Percentiles rank a stretch among this genome's conserved stretches.
These are phyloP conservation scores for Campylomormyrus tamandua DNA, from an alignment of 2,113 vertebrate species.

Conservation along the genomic window DNA sequence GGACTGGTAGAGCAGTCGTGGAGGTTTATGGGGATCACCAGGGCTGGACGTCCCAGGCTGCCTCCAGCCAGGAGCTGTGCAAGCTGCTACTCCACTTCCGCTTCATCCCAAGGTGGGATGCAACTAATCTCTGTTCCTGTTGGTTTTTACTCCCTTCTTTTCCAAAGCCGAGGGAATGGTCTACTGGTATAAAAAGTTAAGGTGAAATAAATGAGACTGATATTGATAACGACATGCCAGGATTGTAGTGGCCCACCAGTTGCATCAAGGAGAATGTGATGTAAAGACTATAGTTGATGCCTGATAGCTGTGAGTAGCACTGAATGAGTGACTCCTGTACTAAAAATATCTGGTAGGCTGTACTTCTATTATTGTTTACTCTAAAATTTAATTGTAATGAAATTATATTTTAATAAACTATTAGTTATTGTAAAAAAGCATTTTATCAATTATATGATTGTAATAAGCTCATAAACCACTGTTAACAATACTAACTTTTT, in stretches of 20 bases:
- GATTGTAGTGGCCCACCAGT: neutral
- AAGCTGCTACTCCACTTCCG: slow-evolving; percentile 70
- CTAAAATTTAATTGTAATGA: neutral
- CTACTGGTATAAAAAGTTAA: neutral
- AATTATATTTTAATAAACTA: neutral
- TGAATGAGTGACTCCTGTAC: neutral
- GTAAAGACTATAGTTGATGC: neutral
- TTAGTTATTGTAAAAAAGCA: neutral
- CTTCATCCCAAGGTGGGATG: slow-evolving; percentile 73
- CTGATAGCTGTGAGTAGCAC: neutral
- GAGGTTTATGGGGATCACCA: slow-evolving; percentile 63
- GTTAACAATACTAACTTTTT: neutral
- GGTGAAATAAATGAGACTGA: neutral
- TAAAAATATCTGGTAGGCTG: neutral
- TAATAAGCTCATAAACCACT: neutral
- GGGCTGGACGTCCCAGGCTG: slow-evolving; percentile 60
- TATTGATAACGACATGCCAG: neutral
- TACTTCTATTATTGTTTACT: neutral
- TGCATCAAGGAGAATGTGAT: neutral
- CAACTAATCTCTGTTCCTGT: neutral
- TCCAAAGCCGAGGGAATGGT: neutral
- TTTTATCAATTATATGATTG: neutral
- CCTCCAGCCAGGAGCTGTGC: slow-evolving; percentile 60
- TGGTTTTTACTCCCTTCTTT: neutral
- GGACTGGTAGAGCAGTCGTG: slow-evolving; percentile 66